Evolutionary conservation across 2,797 vertebrate genomes (phyloP).

Genomic region (Heteromormyrus szaboi): DNA sequence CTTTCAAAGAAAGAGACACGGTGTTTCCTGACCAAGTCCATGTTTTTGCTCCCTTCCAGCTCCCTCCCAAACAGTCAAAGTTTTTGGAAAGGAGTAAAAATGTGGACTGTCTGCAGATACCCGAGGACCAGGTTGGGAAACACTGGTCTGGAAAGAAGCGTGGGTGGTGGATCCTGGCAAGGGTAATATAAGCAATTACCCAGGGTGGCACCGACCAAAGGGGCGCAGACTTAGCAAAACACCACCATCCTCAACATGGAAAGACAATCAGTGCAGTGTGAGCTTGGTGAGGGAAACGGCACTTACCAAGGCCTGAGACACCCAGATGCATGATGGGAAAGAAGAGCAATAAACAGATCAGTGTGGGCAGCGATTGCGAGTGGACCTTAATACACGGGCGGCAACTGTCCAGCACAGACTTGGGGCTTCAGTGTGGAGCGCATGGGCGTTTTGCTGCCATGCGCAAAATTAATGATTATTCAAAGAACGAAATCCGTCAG

Average conservation of each 20-base stretch:
- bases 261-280: background rate
- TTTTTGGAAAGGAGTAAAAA: background rate
- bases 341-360: constrained; percentile 40
- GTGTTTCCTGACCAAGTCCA: background rate
- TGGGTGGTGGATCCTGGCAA: background rate
- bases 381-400: background rate
- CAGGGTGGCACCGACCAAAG: background rate
- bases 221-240: background rate
- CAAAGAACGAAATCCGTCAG: constrained; percentile 26
- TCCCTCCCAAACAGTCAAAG: background rate
- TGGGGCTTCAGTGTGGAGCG: constrained; percentile 39
- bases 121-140: background rate
- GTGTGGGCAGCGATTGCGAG: constrained; percentile 44
- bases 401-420: background rate
- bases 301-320: constrained; percentile 85
- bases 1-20: background rate
- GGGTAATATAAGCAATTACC: background rate
- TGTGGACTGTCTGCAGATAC: background rate
- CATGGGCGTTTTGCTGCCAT: constrained; percentile 59
- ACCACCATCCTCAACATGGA: background rate
- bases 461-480: constrained; percentile 41
- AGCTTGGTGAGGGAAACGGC: background rate
- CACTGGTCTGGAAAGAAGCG: background rate
- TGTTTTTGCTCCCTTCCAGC: background rate
- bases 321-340: constrained; percentile 53